Conservation (phyloP, 2,797 vertebrate genomes). For the Cuculus canorus region DNA sequence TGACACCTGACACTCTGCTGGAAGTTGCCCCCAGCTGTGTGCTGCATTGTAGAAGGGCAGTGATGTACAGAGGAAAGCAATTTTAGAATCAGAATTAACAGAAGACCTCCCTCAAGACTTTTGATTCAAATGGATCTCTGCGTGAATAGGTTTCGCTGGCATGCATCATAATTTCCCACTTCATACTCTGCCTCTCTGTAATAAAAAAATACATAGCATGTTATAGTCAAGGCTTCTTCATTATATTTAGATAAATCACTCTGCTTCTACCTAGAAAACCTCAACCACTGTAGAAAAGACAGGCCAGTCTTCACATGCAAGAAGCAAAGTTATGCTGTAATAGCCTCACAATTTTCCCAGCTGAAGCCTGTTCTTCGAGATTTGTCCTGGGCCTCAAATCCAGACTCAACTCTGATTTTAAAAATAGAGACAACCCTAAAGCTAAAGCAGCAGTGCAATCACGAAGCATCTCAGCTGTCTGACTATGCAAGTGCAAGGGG, state of each 20-base stretch:
- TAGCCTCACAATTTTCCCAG: not conserved
- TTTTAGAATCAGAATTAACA: not conserved
- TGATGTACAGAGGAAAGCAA: not conserved
- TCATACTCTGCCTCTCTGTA: not conserved
- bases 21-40: not conserved
- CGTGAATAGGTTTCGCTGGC: not conserved
- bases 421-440: not conserved
- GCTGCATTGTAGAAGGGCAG: not conserved
- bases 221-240: not conserved
- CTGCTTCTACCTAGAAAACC: not conserved
- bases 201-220: rapidly evolving
- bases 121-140: not conserved
- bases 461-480: not conserved
- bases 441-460: not conserved
- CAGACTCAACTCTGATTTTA: not conserved
- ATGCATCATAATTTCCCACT: not conserved
- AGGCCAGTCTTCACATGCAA: not conserved
- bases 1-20: not conserved
- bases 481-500: not conserved
- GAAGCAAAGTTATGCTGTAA: not conserved
- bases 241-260: not conserved
- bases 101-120: not conserved
- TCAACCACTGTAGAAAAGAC: not conserved
- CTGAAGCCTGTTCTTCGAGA: not conserved
- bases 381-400: not conserved